A percentile compares a stretch with the other conserved stretches of the same genome.
phyloP scores from a whole-genome alignment of 2,797 vertebrate species.

The Gambelia wislizenii region DNA sequence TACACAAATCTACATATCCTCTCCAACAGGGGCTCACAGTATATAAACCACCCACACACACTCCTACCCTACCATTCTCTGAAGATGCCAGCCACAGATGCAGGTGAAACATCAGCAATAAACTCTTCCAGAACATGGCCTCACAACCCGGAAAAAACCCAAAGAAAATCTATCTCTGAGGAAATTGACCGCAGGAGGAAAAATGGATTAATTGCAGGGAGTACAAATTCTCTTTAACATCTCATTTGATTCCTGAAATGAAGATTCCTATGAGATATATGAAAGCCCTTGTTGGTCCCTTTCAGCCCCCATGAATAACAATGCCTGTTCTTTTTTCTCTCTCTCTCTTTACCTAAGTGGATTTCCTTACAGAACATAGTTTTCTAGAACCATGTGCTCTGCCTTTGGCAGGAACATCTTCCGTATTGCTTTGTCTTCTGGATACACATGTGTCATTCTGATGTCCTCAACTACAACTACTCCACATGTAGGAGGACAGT shows the following conservation, averaged over 20 bases:
- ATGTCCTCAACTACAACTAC: not conserved
- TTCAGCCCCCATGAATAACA: not conserved
- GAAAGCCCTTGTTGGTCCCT: not conserved
- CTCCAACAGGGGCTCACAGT: no score
- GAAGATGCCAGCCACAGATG: no score
- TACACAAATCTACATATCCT: no score
- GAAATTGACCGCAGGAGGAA: no score
- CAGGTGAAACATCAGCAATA: no score
- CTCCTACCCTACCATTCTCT: no score
- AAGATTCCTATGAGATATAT: not conserved
- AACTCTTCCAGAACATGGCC: no score
- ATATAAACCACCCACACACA: no score
- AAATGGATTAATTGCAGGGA: no score
- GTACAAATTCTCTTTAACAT: no score
- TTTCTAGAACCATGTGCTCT: not conserved
- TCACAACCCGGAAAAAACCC: no score
- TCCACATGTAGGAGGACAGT: not conserved
- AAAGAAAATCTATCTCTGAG: no score
- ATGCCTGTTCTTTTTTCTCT: not conserved
- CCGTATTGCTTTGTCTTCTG: not conserved
- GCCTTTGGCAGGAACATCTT: not conserved
- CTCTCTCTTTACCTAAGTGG: not conserved
- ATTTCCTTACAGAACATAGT: not conserved
- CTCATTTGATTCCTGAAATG: not conserved
- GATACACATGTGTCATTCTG: not conserved